phyloP scores from a whole-genome alignment of 2,888 invertebrate species.

The Drosophila algonquin region DNA sequence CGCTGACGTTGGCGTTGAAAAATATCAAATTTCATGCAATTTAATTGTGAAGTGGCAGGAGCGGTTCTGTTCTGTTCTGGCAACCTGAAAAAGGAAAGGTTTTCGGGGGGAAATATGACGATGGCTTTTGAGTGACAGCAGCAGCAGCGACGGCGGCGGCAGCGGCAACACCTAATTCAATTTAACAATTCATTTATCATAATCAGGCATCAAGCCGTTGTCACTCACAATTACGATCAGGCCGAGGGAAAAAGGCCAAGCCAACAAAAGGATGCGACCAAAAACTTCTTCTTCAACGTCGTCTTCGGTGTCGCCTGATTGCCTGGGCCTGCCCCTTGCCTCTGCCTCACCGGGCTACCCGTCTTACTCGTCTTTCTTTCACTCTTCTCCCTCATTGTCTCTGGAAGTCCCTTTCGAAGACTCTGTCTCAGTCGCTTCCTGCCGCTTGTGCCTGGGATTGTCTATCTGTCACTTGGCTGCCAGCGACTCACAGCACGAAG shows the following conservation, averaged over 20 bases:
- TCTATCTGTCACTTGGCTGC: conserved; percentile 73
- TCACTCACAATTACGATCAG: conserved; percentile 79
- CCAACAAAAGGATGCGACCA: conserved; percentile 27
- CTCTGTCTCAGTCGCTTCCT: conserved; percentile 54
- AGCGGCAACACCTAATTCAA: conserved; percentile 78
- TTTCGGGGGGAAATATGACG: conserved; percentile 54
- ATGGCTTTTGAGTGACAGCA: conserved; percentile 75
- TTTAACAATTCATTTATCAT: conserved; percentile 81
- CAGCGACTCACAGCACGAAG: conserved; percentile 49
- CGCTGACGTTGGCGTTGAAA: conserved; percentile 64
- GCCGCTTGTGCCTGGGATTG: conserved; percentile 56
- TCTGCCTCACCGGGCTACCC: conserved; percentile 49
- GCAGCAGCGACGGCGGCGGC: conserved; percentile 21
- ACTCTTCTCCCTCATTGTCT: conserved; percentile 1
- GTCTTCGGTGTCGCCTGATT: conserved; percentile 32
- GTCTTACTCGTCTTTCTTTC: conserved; percentile 53
- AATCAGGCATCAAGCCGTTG: conserved; percentile 79
- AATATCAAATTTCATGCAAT: conserved; percentile 81
- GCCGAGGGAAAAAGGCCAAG: conserved; percentile 29
- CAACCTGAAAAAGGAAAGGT: conserved; percentile 13
- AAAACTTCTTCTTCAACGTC: conserved; percentile 6
- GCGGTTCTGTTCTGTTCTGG: conserved; percentile 17
- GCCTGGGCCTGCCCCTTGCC: conserved; percentile 7
- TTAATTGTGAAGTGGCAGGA: conserved; percentile 72
- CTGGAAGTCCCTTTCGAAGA: not conserved